Conservation (phyloP, 1,140 invertebrate genomes). For the Thalassaphorura encarpata region DNA sequence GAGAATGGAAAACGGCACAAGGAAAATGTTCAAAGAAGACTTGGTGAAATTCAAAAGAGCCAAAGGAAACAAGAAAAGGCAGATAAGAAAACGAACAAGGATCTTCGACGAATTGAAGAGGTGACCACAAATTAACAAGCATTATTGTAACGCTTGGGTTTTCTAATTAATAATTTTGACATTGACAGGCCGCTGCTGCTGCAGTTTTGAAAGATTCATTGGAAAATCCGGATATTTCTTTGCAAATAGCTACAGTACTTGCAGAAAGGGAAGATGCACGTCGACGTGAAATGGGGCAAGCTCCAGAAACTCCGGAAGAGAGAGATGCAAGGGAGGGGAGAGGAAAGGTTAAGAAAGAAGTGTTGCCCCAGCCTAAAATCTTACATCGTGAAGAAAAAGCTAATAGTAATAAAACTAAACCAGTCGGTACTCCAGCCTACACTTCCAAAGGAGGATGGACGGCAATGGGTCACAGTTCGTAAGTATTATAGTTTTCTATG, state of each 20-base stretch:
- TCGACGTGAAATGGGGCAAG: neutral
- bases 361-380: conserved; percentile 15
- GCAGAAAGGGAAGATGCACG: conserved; percentile 39
- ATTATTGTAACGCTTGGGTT: conserved; percentile 17
- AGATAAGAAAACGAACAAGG: conserved; percentile 60
- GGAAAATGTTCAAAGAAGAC: conserved; percentile 78
- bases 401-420: conserved; percentile 12
- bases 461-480: no score
- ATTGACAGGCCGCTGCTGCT: conserved; percentile 16
- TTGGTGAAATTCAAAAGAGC: conserved; percentile 74
- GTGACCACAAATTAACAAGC: conserved; percentile 36
- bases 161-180: conserved; percentile 3
- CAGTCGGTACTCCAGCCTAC: neutral
- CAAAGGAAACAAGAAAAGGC: conserved; percentile 67
- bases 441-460: conserved; percentile 18
- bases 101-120: conserved; percentile 80
- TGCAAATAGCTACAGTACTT: conserved; percentile 18
- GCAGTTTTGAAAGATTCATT: conserved; percentile 18
- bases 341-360: neutral
- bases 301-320: neutral
- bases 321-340: neutral
- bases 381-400: conserved; percentile 23
- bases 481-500: no score
- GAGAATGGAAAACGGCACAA: conserved; percentile 88
- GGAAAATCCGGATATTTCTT: conserved; percentile 48